Conservation (phyloP, 2,888 invertebrate species). For the Formica aserva region DNA sequence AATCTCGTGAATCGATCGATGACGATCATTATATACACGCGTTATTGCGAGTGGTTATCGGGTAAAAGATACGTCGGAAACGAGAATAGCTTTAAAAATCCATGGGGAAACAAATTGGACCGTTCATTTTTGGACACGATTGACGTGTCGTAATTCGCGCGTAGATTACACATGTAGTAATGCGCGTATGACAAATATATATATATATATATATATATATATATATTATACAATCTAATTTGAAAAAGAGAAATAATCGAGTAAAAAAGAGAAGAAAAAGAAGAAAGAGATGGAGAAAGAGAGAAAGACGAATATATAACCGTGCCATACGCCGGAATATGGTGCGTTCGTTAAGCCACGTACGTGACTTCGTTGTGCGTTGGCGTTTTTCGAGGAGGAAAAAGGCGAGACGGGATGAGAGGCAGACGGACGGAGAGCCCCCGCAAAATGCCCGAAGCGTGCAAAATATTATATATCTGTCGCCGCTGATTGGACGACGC, state of each 20-base stretch:
- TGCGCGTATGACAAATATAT: slow-evolving; percentile 54
- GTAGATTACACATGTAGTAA: slow-evolving; percentile 75
- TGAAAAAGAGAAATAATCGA: slow-evolving; percentile 64
- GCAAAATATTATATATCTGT: slow-evolving; percentile 73
- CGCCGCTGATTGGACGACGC: slow-evolving; percentile 71
- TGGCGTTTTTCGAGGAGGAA: slow-evolving; percentile 59
- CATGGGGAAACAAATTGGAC: slow-evolving; percentile 25
- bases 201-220: slow-evolving; percentile 32
- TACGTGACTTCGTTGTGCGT: slow-evolving; percentile 76
- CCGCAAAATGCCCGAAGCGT: slow-evolving; percentile 72
- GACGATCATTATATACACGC: slow-evolving; percentile 64
- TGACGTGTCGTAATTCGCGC: slow-evolving; percentile 74
- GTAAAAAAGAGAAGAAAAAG: background rate
- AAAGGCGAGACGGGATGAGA: slow-evolving; percentile 19
- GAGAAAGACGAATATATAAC: slow-evolving; percentile 17
- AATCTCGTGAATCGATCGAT: slow-evolving; percentile 68
- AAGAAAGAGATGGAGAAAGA: background rate
- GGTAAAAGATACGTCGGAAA: slow-evolving; percentile 72
- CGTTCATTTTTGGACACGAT: slow-evolving; percentile 61
- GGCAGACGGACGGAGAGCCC: background rate
- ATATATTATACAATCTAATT: slow-evolving; percentile 61
- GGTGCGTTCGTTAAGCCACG: slow-evolving; percentile 75
- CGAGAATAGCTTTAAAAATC: slow-evolving; percentile 70
- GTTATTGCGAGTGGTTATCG: slow-evolving; percentile 42
- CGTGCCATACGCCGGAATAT: slow-evolving; percentile 53